Evolutionary conservation across 1,140 invertebrate genomes (phyloP), one percentile per base, ranked within the genome.

Genomic region (Berghia stephanieae): DNA sequence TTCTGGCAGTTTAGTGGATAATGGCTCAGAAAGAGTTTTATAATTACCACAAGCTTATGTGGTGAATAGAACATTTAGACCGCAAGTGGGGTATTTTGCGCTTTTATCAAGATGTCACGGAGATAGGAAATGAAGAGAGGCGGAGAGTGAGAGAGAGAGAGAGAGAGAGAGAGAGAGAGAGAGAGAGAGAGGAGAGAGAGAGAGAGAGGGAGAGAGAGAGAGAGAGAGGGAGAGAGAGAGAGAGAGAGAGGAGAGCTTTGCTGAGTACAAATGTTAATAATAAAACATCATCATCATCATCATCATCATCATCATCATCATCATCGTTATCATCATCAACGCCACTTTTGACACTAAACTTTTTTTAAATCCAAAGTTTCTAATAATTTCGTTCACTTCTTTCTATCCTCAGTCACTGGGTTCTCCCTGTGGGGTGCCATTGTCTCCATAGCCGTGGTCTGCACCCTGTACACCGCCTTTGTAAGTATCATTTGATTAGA

Each of bases 401-500:
- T 31, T 38, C 4, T 4, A 27, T 40, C 63, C 36, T 6, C 79
- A 80, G 79, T 80, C 63, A 80, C 79, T 21, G 52, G 92, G 0
- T 80, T 80, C 46, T 74, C 93, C 46, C 92, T 93, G 88, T 90
- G 93, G 78, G 89, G 92, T 69, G 94, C 95, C 13, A 95, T 98
- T 63, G 85, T 96, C 57, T 92, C 93, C 6, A 93, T 98, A n/a
- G 95, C 96, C 79, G 86, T 93, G 0, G 93, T 95, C 0, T 96
- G 95, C 85, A 95, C 94, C 13, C 93, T 96, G 84, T 96, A 96
- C 85, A 95, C 95, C 0, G 93, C 94, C 5, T 91, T 96, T 83
- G 95, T 96, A 91, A 92, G 93, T 93, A 71, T 31, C 8, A 4
- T 55, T 57, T 74, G 31, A 27, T 27, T 10, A 63, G 10, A 8